Evolutionary conservation across 2,113 vertebrate species (phyloP).

Genomic region (Gracilinanus agilis): DNA sequence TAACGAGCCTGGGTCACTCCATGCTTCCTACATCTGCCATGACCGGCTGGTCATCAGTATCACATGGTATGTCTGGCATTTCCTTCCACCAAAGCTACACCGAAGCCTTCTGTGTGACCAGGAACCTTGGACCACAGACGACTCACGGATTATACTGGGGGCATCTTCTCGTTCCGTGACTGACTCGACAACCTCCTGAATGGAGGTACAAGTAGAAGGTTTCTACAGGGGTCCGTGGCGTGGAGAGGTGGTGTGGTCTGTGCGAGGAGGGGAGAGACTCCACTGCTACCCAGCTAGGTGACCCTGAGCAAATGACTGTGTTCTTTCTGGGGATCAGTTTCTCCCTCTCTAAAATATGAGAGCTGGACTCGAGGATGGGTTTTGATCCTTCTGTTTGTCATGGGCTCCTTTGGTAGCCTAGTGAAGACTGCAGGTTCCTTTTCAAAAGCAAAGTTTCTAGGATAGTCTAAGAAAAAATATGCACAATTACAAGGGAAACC

Average conservation of each 20-base stretch:
- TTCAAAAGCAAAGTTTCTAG: not conserved
- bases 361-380: not conserved
- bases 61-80: not conserved
- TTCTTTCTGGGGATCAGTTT: not conserved
- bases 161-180: not conserved
- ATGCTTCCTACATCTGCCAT: not conserved
- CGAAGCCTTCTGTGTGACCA: not conserved
- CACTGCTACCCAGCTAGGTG: not conserved
- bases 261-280: not conserved
- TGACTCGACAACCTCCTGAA: not conserved
- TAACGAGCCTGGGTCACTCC: accelerated
- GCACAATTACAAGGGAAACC: not conserved
- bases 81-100: not conserved
- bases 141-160: not conserved
- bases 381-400: not conserved
- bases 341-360: not conserved
- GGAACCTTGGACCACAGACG: constrained; percentile 11
- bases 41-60: accelerated
- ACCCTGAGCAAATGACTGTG: not conserved
- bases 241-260: not conserved
- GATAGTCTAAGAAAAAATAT: not conserved
- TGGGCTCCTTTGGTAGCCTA: not conserved
- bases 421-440: not conserved
- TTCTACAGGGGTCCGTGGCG: not conserved
- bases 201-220: not conserved